A percentile compares a stretch with the other conserved stretches of the same genome.
Conservation (phyloP, 2,797 vertebrate species). For the Bovichtus variegatus region DNA sequence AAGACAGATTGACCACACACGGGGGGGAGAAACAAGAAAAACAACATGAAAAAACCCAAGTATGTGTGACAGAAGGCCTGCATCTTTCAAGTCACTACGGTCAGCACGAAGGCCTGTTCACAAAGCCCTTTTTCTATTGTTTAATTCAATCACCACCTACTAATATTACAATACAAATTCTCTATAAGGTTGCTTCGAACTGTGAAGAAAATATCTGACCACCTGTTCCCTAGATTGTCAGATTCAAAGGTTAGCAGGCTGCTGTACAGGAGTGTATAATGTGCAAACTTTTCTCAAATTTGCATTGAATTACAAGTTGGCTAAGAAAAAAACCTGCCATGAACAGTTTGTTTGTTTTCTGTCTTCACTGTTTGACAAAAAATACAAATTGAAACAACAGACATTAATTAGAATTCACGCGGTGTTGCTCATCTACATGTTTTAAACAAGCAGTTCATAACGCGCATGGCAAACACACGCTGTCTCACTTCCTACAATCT, state of each 20-base stretch:
- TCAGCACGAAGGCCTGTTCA: slow-evolving; percentile 43
- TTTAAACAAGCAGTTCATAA: slow-evolving; percentile 33
- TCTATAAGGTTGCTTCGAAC: slow-evolving; percentile 22
- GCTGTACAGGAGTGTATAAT: slow-evolving; percentile 13
- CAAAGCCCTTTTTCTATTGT: slow-evolving; percentile 42
- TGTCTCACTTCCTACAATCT: slow-evolving; percentile 74
- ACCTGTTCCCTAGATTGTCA: slow-evolving; percentile 68
- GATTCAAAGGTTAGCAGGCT: slow-evolving; percentile 40
- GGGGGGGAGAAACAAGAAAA: slow-evolving; percentile 64
- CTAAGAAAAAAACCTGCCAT: neutral
- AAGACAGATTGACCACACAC: slow-evolving; percentile 77
- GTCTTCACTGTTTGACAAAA: neutral
- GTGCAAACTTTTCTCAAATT: slow-evolving; percentile 49
- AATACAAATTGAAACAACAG: neutral
- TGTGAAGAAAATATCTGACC: slow-evolving; percentile 59
- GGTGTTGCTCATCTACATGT: slow-evolving; percentile 37
- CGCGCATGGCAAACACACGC: slow-evolving; percentile 62
- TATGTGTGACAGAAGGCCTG: slow-evolving; percentile 71
- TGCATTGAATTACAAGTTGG: slow-evolving; percentile 26
- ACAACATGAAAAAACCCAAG: slow-evolving; percentile 63
- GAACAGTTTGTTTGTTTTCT: slow-evolving; percentile 14
- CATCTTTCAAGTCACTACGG: slow-evolving; percentile 62
- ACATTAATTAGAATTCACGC: slow-evolving; percentile 11
- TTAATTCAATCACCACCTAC: slow-evolving; percentile 68
- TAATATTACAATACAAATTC: slow-evolving; percentile 58